Conservation (phyloP, 2,797 vertebrate species). For the Sebastes trivittatus region DNA sequence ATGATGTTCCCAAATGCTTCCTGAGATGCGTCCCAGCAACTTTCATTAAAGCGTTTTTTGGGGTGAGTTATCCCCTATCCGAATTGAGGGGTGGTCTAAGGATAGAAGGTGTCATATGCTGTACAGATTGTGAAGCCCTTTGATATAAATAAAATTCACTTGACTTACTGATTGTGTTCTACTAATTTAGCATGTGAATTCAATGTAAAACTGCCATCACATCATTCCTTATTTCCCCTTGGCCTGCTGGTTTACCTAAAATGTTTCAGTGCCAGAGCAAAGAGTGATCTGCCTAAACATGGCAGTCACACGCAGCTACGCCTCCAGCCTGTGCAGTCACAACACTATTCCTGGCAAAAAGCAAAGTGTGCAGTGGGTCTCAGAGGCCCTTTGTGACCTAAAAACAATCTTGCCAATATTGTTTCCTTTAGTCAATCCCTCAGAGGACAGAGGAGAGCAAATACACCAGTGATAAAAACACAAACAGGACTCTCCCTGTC, state of each 20-base stretch:
- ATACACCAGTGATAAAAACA: constrained; percentile 82
- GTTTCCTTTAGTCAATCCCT: constrained; percentile 79
- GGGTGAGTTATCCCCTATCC: too few relatives aligned
- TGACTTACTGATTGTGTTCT: background rate
- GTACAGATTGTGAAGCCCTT: background rate
- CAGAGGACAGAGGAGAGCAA: constrained; percentile 75
- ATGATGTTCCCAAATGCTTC: constrained; percentile 34
- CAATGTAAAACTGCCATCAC: constrained; percentile 38
- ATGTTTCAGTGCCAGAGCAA: constrained; percentile 17
- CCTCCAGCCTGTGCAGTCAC: constrained; percentile 42
- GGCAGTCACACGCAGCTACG: constrained; percentile 36
- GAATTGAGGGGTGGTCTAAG: background rate
- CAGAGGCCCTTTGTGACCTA: constrained; percentile 71
- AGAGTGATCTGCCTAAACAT: constrained; percentile 52
- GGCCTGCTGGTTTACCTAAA: constrained; percentile 29
- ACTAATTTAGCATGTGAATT: constrained; percentile 11
- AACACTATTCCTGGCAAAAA: constrained; percentile 57
- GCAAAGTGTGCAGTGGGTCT: constrained; percentile 56
- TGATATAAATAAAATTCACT: background rate
- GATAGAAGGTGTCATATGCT: background rate
- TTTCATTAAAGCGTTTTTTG: background rate
- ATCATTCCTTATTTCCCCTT: constrained; percentile 29
- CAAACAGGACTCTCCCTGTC: constrained; percentile 79
- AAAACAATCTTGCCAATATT: constrained; percentile 81
- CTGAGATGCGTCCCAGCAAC: background rate